phyloP scores from a whole-genome alignment of 2,797 vertebrate genomes.

The Loriculus beryllinus region DNA sequence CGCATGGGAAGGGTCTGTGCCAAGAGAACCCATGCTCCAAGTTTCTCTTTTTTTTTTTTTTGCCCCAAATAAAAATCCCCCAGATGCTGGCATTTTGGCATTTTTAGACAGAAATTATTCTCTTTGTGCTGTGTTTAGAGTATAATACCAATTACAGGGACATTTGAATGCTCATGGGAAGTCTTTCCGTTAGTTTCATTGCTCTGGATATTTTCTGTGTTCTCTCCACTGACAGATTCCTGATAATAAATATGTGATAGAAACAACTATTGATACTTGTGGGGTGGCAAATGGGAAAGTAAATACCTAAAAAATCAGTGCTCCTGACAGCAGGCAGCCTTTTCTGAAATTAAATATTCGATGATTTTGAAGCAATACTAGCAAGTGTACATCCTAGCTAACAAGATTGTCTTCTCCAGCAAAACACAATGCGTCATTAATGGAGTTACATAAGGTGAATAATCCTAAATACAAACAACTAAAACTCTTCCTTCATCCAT shows the following conservation, averaged over 20 bases:
- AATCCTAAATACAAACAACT: background rate
- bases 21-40: accelerated
- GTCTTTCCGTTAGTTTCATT: background rate
- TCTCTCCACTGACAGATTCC: background rate
- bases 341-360: background rate
- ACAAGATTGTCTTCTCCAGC: background rate
- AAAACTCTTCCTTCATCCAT: background rate
- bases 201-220: background rate
- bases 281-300: background rate
- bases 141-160: background rate
- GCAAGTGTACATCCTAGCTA: background rate
- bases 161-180: background rate
- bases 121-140: background rate
- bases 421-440: background rate
- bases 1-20: background rate
- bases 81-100: background rate
- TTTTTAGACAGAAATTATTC: background rate
- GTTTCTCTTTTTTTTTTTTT: background rate
- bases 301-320: background rate
- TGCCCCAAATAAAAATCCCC: background rate
- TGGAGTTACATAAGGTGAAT: background rate
- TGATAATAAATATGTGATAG: background rate
- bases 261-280: background rate
- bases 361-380: background rate
- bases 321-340: background rate